phyloP scores from a whole-genome alignment of 2,888 invertebrate species.

The Apantesis nais region DNA sequence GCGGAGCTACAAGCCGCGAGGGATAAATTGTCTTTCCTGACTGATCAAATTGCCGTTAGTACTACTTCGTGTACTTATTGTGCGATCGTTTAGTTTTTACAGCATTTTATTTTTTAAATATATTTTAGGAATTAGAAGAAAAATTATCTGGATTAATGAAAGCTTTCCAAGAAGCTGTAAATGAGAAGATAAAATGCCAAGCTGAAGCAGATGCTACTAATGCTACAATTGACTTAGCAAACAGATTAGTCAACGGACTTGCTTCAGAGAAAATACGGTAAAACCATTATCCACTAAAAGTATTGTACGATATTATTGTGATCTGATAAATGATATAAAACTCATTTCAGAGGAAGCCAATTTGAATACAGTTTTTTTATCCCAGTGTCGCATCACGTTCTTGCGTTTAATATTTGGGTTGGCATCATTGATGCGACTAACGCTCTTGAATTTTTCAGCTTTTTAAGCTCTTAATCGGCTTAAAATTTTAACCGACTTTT shows the following conservation, averaged over 20 bases:
- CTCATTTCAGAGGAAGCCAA: neutral
- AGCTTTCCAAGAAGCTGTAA: constrained; percentile 94
- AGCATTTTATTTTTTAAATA: neutral
- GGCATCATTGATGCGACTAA: too few species aligned
- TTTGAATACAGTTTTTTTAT: too few species aligned
- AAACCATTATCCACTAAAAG: too few species aligned
- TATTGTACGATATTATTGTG: too few species aligned
- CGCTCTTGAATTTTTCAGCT: too few species aligned
- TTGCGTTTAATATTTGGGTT: too few species aligned
- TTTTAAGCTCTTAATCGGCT: too few species aligned
- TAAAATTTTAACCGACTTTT: too few species aligned
- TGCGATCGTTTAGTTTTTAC: too few species aligned
- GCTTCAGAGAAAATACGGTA: constrained; percentile 93
- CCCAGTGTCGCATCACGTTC: too few species aligned
- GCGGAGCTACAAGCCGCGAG: constrained; percentile 93
- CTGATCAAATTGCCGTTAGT: constrained; percentile 87
- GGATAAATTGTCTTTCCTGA: constrained; percentile 91
- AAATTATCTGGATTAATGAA: constrained; percentile 90
- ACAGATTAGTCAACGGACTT: constrained; percentile 95
- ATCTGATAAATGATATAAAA: too few species aligned
- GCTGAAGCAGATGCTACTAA: constrained; percentile 96
- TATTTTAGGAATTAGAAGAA: constrained; percentile 88
- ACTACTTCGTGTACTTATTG: neutral
- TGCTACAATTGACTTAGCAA: constrained; percentile 95
- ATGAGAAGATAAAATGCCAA: constrained; percentile 95